Base-by-base conservation (phyloP, 1,140 invertebrate species). In the Sweltsa coloradensis region DNA sequence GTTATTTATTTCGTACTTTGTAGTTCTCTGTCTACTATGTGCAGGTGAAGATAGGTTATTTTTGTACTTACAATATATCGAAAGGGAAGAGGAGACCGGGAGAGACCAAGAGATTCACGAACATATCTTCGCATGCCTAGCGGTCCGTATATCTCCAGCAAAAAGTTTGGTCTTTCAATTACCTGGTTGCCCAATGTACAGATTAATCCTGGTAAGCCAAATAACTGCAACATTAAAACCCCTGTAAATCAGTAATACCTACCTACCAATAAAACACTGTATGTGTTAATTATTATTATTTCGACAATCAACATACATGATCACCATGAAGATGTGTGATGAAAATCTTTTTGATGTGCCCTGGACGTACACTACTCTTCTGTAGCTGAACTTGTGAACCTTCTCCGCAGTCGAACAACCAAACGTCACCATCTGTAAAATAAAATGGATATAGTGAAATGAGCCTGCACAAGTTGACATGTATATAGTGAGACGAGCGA, bases 301-400 rank as follows among this genome's bases (percentile, higher is more conserved):
- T 31, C 9, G 9, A 27, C 21, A 44, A 22, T 19, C 21, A 25
- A 49, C 53, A 51, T 48, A 57, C 55, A 61, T 72, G 70, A 56
- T 72, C 70, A 24, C 70, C 70, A 61, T 72, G 70, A 9, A 72
- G 60, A 62, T 72, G 70, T 29, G 70, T 66, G 25, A 72, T 68
- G 53, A 72, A 72, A 23, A 72, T 67, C 51, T 69, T 69, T 36
- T 51, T 63, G n/a, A 72, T 64, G 49, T 61, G 64, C 18, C 66
- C 58, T 14, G 60, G 52, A 48, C 60, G 63, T 1, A 70, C 36
- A 2, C 47, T 44, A 50, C 60, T 65, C 46, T 62, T 66, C 58
- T 69, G 65, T n/a, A 70, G 27, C 53, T 72, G 68, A 22, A 64
- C 60, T 49, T 71, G 69, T 16, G 70, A 63, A 5, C 69, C 67